Conservation (phyloP, 2,113 vertebrate genomes). For the Aegithalos caudatus region DNA sequence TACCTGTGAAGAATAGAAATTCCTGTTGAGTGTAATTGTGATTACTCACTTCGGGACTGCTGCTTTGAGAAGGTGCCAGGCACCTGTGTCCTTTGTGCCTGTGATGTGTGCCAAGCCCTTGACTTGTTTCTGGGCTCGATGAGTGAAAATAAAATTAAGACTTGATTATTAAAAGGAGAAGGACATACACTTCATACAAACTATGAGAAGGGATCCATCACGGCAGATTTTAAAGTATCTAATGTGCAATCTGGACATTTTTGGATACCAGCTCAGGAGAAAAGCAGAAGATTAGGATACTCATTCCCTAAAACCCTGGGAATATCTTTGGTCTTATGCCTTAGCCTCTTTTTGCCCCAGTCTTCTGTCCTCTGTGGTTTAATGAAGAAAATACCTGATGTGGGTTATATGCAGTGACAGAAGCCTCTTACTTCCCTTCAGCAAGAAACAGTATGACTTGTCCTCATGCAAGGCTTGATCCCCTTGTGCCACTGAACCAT, state of each 20-base stretch:
- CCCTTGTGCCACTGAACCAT: neutral
- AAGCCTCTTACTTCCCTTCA: neutral
- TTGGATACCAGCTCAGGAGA: neutral
- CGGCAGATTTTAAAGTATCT: neutral
- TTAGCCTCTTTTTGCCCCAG: neutral
- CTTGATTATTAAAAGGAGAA: neutral
- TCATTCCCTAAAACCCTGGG: neutral
- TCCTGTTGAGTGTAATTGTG: neutral
- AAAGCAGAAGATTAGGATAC: neutral
- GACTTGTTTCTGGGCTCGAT: neutral
- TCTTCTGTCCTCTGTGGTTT: neutral
- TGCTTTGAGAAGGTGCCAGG: neutral
- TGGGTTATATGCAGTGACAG: neutral
- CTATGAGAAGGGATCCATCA: neutral
- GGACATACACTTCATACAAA: neutral
- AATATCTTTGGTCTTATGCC: neutral
- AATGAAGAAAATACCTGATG: neutral
- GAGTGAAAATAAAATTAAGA: neutral
- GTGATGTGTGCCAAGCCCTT: conserved; percentile 8
- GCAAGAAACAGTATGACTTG: neutral
- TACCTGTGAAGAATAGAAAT: neutral
- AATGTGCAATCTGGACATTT: neutral
- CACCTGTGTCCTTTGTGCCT: neutral
- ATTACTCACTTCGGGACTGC: neutral
- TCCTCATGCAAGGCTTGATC: neutral